These are phyloP conservation scores for Zaprionus camerounensis DNA, from an alignment of 1,140 invertebrate genomes.

Conservation along the genomic window DNA sequence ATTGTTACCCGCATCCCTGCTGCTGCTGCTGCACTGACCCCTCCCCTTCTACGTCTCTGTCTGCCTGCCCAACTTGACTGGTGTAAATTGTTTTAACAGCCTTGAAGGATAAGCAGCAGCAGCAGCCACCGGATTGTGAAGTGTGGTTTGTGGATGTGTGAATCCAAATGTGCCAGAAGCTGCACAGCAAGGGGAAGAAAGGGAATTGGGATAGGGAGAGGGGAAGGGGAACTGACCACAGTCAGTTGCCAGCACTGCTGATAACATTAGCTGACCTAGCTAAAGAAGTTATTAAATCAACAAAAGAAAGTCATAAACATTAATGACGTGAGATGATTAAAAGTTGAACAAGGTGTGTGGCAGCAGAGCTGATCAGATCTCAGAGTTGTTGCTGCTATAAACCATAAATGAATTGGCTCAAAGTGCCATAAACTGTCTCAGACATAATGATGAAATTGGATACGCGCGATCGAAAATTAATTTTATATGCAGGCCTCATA, in stretches of 20 bases:
- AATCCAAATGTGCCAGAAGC: conserved; percentile 43
- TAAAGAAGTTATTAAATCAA: conserved; percentile 5
- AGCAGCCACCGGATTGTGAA: conserved; percentile 42
- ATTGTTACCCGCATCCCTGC: conserved; percentile 28
- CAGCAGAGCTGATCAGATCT: not conserved
- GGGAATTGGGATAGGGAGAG: not conserved
- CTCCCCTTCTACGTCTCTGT: not conserved
- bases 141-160: conserved; percentile 51
- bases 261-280: conserved; percentile 1
- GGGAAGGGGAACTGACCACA: not conserved
- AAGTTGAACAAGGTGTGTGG: not conserved
- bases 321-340: not conserved
- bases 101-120: conserved; percentile 70
- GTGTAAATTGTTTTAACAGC: conserved; percentile 81
- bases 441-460: conserved; percentile 7
- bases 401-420: not conserved
- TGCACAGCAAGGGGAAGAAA: not conserved
- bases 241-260: not conserved
- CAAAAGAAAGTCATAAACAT: conserved; percentile 1
- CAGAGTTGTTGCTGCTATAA: not conserved
- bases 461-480: not conserved
- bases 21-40: not conserved
- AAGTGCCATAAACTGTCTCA: not conserved
- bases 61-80: conserved; percentile 13
- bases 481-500: not conserved